These are phyloP conservation scores for Hydrozoanthus tunicans DNA, from an alignment of 64 coral and sea anemone genomes.

Conservation along the genomic window DNA sequence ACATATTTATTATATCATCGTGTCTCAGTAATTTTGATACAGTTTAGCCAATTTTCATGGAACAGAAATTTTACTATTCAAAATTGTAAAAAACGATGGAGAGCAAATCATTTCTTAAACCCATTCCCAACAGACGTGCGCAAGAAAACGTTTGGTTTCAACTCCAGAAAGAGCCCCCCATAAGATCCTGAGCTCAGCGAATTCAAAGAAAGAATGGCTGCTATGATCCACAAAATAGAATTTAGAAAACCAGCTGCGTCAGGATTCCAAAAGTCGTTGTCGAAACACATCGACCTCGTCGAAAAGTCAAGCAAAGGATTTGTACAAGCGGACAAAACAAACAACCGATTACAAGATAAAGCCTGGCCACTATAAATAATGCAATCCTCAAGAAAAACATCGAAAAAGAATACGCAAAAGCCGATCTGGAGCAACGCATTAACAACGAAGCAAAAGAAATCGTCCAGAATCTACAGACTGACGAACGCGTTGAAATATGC, in stretches of 20 bases:
- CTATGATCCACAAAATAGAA: conserved; percentile 1
- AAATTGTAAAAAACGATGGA: too few species aligned
- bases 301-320: not conserved
- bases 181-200: not conserved
- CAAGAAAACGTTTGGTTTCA: not conserved
- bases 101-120: too few species aligned
- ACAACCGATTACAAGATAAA: conserved; percentile 24
- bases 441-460: conserved; percentile 36
- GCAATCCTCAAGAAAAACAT: conserved; percentile 23
- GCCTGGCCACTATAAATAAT: conserved; percentile 3
- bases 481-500: not conserved
- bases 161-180: not conserved
- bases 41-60: too few species aligned
- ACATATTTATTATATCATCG: too few species aligned
- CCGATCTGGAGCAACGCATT: not conserved
- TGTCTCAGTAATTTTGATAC: too few species aligned
- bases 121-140: too few species aligned
- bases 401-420: conserved; percentile 21
- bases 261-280: not conserved
- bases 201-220: conserved; percentile 8
- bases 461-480: conserved; percentile 5
- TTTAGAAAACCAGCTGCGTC: not conserved
- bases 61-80: too few species aligned
- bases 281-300: not conserved
- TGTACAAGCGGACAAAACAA: conserved; percentile 15